Conservation (phyloP, 2,888 invertebrate species). For the Galeruca laticollis region DNA sequence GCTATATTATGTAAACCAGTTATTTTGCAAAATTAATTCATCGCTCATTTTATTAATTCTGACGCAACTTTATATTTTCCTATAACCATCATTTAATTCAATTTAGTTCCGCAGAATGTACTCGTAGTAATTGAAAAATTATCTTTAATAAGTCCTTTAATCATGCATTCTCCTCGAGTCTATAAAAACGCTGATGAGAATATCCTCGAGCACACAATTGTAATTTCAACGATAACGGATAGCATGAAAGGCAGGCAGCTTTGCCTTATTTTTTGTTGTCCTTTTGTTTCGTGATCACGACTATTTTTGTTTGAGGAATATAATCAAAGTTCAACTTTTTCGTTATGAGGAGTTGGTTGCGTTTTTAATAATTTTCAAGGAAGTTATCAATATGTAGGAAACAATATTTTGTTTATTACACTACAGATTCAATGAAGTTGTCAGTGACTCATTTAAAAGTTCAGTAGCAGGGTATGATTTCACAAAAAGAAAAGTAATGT, state of each 20-base stretch:
- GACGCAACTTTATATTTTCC: neutral
- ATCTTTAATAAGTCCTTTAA: conserved; percentile 17
- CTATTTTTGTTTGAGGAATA: neutral
- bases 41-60: neutral
- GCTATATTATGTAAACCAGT: too few relatives aligned
- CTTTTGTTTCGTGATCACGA: neutral
- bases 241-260: neutral
- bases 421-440: too few relatives aligned
- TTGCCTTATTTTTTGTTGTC: neutral
- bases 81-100: conserved; percentile 5
- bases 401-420: too few relatives aligned
- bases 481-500: too few relatives aligned
- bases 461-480: too few relatives aligned
- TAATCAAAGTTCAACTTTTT: too few relatives aligned
- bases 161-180: neutral
- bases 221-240: neutral
- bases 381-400: too few relatives aligned
- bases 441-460: too few relatives aligned
- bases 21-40: neutral
- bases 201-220: conserved; percentile 10
- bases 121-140: conserved; percentile 16
- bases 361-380: too few relatives aligned
- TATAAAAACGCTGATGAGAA: conserved; percentile 18
- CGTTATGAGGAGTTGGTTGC: too few relatives aligned
- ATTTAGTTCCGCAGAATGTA: conserved; percentile 11